These are phyloP conservation scores for Oophaga sylvatica DNA, from an alignment of 2,797 vertebrate genomes.

Conservation along the genomic window DNA sequence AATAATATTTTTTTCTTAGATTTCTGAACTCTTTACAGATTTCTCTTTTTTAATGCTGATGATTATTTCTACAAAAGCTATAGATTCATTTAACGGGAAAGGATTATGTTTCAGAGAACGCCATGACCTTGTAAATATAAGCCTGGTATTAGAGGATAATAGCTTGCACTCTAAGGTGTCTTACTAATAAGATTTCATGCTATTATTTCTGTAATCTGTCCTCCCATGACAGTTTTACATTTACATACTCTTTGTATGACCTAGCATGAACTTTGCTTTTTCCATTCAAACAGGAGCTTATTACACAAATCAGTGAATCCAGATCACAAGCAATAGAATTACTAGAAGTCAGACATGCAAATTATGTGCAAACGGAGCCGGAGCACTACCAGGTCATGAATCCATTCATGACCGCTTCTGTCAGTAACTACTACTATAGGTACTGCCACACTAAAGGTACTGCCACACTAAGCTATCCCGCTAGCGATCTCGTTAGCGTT, in stretches of 20 bases:
- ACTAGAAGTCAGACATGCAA: slow-evolving; percentile 61
- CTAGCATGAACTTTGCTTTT: slow-evolving; percentile 44
- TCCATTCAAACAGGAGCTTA: slow-evolving; percentile 4
- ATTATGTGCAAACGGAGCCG: slow-evolving; percentile 9
- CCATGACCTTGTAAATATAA: slow-evolving; percentile 55
- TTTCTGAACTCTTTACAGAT: not conserved
- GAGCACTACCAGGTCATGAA: not conserved
- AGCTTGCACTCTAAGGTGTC: slow-evolving; percentile 52
- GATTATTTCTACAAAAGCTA: slow-evolving; percentile 10
- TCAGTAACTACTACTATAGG: not conserved
- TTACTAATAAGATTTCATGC: slow-evolving; percentile 43
- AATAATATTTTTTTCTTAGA: not conserved
- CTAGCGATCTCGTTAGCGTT: too few species aligned
- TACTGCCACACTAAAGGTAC: too few species aligned
- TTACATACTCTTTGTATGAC: slow-evolving; percentile 39
- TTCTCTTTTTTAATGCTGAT: not conserved
- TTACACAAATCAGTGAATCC: slow-evolving; percentile 42
- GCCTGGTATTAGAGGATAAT: slow-evolving; percentile 47
- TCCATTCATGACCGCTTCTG: not conserved
- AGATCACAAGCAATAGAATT: slow-evolving; percentile 63
- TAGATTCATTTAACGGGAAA: slow-evolving; percentile 20
- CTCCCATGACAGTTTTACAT: slow-evolving; percentile 39
- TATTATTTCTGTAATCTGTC: slow-evolving; percentile 55
- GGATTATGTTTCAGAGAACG: slow-evolving; percentile 41
- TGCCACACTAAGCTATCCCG: too few species aligned